These are phyloP conservation scores for Polydrusus pterygomalis DNA, from an alignment of 2,888 invertebrate genomes.

Conservation along the genomic window DNA sequence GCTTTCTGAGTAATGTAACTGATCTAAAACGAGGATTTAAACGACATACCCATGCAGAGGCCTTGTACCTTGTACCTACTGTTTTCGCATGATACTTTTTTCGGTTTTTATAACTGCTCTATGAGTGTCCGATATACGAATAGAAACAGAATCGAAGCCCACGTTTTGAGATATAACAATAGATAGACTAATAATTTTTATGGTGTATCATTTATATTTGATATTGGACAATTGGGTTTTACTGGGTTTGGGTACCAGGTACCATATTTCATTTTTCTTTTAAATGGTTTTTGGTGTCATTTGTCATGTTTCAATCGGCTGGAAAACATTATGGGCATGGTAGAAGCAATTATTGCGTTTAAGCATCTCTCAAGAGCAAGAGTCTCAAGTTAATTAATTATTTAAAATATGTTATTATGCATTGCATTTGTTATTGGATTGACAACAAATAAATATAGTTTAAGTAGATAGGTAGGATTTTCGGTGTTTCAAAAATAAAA, in stretches of 20 bases:
- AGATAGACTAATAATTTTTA: constrained; percentile 27
- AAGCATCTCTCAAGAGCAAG: too few relatives aligned
- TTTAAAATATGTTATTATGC: too few relatives aligned
- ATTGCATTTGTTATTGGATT: too few relatives aligned
- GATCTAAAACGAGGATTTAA: too few relatives aligned
- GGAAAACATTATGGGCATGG: neutral
- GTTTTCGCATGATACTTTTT: neutral
- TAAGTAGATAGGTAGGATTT: too few relatives aligned
- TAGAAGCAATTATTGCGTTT: too few relatives aligned
- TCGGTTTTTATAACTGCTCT: neutral
- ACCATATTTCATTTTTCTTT: constrained; percentile 22
- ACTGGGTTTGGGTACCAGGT: neutral
- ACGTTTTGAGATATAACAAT: constrained; percentile 35
- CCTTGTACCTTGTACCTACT: too few relatives aligned
- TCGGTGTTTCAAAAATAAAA: too few relatives aligned
- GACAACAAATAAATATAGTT: too few relatives aligned
- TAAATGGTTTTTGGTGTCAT: constrained; percentile 19
- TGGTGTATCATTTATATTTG: constrained; percentile 22
- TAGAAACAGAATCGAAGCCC: constrained; percentile 14
- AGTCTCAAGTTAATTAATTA: too few relatives aligned
- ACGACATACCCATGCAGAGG: too few relatives aligned
- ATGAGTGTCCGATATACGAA: neutral
- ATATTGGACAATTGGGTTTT: neutral
- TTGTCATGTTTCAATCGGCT: constrained; percentile 5
- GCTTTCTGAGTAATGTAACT: too few relatives aligned